phyloP scores from a whole-genome alignment of 2,797 vertebrate genomes.

The Apogon hyalosoma region DNA sequence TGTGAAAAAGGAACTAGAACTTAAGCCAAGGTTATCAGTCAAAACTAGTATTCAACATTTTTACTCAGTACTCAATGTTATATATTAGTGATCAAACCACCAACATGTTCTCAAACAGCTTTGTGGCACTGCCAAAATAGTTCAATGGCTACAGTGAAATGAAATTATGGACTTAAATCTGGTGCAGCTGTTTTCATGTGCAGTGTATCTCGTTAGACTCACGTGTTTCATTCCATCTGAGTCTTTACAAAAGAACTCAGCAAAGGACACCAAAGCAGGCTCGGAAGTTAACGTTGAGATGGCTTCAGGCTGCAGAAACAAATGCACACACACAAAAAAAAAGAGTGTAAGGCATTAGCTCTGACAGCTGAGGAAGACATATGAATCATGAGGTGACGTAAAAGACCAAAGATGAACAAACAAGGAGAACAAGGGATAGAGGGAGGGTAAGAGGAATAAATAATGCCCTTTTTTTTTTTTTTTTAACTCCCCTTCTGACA shows the following conservation, averaged over 20 bases:
- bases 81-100: no score
- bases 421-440: neutral
- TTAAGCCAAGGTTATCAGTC: no score
- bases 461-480: slow-evolving; percentile 1
- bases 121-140: no score
- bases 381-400: neutral
- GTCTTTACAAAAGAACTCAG: slow-evolving; percentile 95
- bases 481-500: neutral
- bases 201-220: slow-evolving; percentile 54
- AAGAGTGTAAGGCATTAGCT: neutral
- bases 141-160: neutral
- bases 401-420: slow-evolving; percentile 4
- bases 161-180: neutral
- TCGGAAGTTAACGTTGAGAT: slow-evolving; percentile 97
- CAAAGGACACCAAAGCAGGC: slow-evolving; percentile 93
- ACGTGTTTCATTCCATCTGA: slow-evolving; percentile 90
- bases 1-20: no score
- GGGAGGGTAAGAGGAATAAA: slow-evolving; percentile 30
- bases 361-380: neutral
- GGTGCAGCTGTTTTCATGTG: neutral
- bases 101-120: no score
- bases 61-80: no score
- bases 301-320: slow-evolving; percentile 88
- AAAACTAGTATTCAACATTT: no score
- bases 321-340: neutral